Conservation (phyloP, 2,797 vertebrate species). For the Coluber constrictor region DNA sequence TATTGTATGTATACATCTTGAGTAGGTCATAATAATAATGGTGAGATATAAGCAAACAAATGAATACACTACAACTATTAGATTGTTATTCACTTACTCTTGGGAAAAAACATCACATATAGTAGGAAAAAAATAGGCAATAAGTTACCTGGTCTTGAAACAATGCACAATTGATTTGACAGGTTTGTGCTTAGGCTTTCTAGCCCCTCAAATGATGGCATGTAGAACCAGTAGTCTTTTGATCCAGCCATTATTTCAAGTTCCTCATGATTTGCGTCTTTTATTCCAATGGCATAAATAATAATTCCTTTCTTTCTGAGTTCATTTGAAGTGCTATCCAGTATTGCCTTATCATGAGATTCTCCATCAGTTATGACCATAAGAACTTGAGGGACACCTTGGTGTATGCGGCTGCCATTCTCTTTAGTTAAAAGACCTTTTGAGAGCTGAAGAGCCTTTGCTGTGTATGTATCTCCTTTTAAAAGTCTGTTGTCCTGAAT, state of each 20-base stretch:
- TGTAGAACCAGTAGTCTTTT: conserved; percentile 60
- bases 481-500: conserved; percentile 39
- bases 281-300: conserved; percentile 65
- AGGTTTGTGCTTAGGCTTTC: conserved; percentile 51
- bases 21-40: not conserved
- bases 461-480: conserved; percentile 47
- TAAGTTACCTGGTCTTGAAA: conserved; percentile 58
- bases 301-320: conserved; percentile 61
- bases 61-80: not conserved
- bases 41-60: too few relatives aligned
- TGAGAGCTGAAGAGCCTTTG: conserved; percentile 54
- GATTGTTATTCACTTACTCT: not conserved
- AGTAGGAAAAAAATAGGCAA: not conserved
- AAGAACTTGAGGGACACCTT: conserved; percentile 64
- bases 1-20: not conserved
- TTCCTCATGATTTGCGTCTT: conserved; percentile 43
- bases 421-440: conserved; percentile 56
- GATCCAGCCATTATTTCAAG: conserved; percentile 66
- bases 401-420: conserved; percentile 55
- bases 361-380: conserved; percentile 69
- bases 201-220: conserved; percentile 65
- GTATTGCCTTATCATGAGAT: conserved; percentile 51
- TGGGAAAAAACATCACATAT: not conserved
- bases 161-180: conserved; percentile 56
- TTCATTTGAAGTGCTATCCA: conserved; percentile 46